These are phyloP conservation scores for Todus mexicanus DNA, from an alignment of 2,797 vertebrate genomes.

Conservation along the genomic window DNA sequence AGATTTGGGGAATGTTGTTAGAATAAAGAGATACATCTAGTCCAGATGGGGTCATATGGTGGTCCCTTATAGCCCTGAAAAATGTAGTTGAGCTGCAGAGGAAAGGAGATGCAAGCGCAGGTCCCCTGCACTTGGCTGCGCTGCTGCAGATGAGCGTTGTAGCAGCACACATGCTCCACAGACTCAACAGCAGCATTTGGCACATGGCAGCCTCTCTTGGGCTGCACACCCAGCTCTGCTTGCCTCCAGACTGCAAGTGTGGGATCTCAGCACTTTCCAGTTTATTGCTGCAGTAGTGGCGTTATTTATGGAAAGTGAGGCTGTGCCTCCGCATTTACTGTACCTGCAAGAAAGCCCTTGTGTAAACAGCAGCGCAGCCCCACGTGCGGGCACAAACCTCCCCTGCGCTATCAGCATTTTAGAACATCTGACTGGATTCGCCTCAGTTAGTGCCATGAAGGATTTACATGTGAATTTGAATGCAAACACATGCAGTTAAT, in stretches of 20 bases:
- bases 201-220: not conserved
- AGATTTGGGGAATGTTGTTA: not conserved
- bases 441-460: not conserved
- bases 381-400: no score
- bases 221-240: not conserved
- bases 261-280: not conserved
- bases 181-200: not conserved
- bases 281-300: not conserved
- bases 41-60: no score
- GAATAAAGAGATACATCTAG: not conserved
- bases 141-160: rapidly evolving
- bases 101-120: not conserved
- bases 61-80: not conserved
- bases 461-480: not conserved
- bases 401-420: rapidly evolving
- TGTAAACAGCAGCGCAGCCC: no score
- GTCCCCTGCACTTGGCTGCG: not conserved
- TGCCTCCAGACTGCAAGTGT: not conserved
- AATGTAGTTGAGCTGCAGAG: not conserved
- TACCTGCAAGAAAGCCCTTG: not conserved
- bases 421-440: not conserved
- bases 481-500: not conserved
- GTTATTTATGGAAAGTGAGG: not conserved
- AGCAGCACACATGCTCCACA: not conserved
- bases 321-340: not conserved